Evolutionary conservation across 1,140 invertebrate species (phyloP).

Genomic region (Temnothorax curvispinosus): DNA sequence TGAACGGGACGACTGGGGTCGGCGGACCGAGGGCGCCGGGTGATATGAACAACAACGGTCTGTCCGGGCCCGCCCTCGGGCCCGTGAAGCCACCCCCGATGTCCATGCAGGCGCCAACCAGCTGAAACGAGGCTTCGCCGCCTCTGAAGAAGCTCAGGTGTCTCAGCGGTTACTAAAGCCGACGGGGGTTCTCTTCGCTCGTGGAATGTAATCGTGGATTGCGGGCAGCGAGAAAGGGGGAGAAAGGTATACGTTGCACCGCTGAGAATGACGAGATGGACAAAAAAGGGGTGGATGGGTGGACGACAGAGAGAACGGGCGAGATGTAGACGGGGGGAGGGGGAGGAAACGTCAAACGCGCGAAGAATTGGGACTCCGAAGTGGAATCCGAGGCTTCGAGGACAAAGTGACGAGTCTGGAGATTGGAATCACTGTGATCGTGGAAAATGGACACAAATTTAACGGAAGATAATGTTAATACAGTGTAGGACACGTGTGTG

Average conservation of each 20-base stretch:
- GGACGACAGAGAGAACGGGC: not conserved
- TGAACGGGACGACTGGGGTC: slow-evolving; percentile 81
- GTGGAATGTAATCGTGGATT: slow-evolving; percentile 17
- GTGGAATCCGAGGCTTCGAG: slow-evolving; percentile 8
- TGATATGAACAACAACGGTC: slow-evolving; percentile 85
- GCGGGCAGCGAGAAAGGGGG: not conserved
- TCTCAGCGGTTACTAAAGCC: slow-evolving; percentile 83
- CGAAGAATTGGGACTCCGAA: slow-evolving; percentile 10
- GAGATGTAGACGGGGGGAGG: not conserved
- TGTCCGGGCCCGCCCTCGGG: slow-evolving; percentile 83
- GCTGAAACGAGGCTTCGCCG: slow-evolving; percentile 84
- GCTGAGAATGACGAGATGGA: slow-evolving; percentile 1
- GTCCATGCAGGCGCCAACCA: slow-evolving; percentile 84
- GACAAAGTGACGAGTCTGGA: slow-evolving; percentile 44
- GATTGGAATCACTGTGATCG: slow-evolving; percentile 71
- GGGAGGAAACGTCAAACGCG: not conserved
- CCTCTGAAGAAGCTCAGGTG: slow-evolving; percentile 84
- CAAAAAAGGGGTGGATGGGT: not conserved
- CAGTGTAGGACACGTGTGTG: slow-evolving; percentile 4
- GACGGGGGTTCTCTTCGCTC: slow-evolving; percentile 34
- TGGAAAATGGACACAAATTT: slow-evolving; percentile 71
- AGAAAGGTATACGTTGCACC: slow-evolving; percentile 28
- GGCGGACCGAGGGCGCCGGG: slow-evolving; percentile 82
- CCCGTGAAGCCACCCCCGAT: slow-evolving; percentile 83
- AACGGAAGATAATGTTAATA: slow-evolving; percentile 45